phyloP scores from a whole-genome alignment of 2,113 vertebrate genomes.

The Xiphophorus hellerii region DNA sequence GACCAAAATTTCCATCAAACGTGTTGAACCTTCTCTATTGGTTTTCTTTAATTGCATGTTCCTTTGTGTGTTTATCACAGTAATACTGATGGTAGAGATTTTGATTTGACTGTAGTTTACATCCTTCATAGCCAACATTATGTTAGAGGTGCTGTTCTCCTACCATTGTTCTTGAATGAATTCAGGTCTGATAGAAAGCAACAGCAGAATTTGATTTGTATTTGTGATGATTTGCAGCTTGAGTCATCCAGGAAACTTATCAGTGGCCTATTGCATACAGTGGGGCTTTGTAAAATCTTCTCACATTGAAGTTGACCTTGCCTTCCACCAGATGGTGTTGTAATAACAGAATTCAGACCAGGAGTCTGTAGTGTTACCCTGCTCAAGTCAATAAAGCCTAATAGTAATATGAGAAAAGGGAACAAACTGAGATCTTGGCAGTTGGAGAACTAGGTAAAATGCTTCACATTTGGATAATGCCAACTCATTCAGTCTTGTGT shows the following conservation, averaged over 20 bases:
- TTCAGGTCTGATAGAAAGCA: not conserved
- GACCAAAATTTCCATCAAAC: too few species aligned
- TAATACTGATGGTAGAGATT: not conserved
- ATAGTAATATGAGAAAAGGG: too few species aligned
- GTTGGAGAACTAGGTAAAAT: not conserved
- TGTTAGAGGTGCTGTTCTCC: not conserved
- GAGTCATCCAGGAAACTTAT: not conserved
- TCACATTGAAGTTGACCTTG: not conserved
- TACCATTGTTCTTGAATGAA: not conserved
- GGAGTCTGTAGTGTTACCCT: not conserved
- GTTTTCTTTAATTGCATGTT: not conserved
- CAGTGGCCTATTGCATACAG: not conserved
- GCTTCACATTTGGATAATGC: not conserved
- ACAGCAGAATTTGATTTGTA: not conserved
- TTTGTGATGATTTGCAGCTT: not conserved
- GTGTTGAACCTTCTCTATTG: not conserved
- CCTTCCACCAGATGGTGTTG: conserved; percentile 66
- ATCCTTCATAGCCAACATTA: not conserved
- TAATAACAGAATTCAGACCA: conserved; percentile 23
- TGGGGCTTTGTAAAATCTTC: not conserved
- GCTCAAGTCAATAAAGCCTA: too few species aligned
- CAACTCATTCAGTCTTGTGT: conserved; percentile 2
- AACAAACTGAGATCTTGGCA: too few species aligned
- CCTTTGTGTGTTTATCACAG: not conserved
- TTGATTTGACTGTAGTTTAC: not conserved